Evolutionary conservation across 2,797 vertebrate genomes (phyloP).

Genomic region (Poecilia gillii): DNA sequence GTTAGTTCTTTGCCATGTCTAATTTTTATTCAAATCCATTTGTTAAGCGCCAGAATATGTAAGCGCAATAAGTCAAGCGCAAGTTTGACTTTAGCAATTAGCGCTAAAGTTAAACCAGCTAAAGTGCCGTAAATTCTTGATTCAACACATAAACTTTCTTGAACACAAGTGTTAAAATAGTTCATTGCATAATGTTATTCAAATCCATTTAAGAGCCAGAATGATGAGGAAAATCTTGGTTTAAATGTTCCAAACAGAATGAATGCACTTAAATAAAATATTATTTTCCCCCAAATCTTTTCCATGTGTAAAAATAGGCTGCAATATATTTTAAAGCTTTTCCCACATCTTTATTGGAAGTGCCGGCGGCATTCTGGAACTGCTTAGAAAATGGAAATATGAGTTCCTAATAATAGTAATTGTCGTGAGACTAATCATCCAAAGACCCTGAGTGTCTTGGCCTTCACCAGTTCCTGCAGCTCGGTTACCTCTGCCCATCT

Average conservation of each 20-base stretch:
- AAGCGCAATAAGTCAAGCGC: no score
- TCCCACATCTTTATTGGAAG: neutral
- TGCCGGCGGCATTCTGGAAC: neutral
- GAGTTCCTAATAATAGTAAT: neutral
- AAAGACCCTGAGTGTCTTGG: neutral
- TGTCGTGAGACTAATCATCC: neutral
- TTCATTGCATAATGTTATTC: neutral
- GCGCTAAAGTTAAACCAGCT: no score
- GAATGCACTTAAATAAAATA: neutral
- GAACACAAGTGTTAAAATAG: neutral
- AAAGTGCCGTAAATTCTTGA: neutral
- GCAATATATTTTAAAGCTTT: neutral
- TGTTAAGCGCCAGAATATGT: neutral
- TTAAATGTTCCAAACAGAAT: neutral
- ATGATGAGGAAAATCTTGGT: neutral
- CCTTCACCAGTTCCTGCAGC: conserved; percentile 24
- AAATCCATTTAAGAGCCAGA: neutral
- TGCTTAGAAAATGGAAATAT: neutral
- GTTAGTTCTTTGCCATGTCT: neutral
- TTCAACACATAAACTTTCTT: neutral
- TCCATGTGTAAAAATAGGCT: neutral
- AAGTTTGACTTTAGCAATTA: no score
- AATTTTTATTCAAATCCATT: neutral
- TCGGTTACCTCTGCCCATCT: conserved; percentile 52
- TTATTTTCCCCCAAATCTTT: neutral